Percentiles rank a stretch among this genome's conserved stretches.
Evolutionary conservation across 2,888 invertebrate genomes (phyloP).

Genomic region (Alsophila aescularia): DNA sequence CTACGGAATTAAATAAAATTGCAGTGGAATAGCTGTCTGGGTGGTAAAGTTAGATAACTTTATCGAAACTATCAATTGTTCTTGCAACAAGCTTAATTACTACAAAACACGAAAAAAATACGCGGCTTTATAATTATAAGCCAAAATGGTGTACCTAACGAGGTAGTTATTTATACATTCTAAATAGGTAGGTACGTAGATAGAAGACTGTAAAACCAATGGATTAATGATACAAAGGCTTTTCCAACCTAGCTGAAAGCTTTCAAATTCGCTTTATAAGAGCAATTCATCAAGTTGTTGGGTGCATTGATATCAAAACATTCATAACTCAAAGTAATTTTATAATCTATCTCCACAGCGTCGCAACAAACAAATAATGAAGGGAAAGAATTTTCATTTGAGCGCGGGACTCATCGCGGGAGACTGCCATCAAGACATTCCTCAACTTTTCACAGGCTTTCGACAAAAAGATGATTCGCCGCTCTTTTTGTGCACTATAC

Average conservation of each 20-base stretch:
- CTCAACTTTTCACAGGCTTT: conserved; percentile 68
- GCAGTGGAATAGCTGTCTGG: conserved; percentile 39
- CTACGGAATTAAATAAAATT: conserved; percentile 62
- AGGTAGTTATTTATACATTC: too few species aligned
- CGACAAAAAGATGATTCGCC: conserved; percentile 58
- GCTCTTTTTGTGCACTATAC: conserved; percentile 48
- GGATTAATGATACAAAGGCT: too few species aligned
- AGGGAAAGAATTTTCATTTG: conserved; percentile 77
- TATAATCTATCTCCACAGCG: conserved; percentile 45
- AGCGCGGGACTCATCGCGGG: conserved; percentile 60
- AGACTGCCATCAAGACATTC: conserved; percentile 71
- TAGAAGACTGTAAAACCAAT: too few species aligned
- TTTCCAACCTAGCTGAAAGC: too few species aligned
- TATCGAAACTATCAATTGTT: conserved; percentile 20
- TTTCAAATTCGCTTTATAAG: not conserved
- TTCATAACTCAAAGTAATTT: conserved; percentile 30
- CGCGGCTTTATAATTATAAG: too few species aligned
- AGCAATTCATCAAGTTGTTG: conserved; percentile 11
- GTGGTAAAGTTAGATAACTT: conserved; percentile 51
- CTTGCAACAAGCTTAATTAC: conserved; percentile 24
- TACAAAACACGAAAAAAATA: not conserved
- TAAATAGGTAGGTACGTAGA: too few species aligned
- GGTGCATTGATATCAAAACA: conserved; percentile 11
- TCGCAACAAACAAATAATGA: conserved; percentile 70
- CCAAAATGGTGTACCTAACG: too few species aligned